Conservation (phyloP, 2,113 vertebrate species). For the Atlantisia rogersi region DNA sequence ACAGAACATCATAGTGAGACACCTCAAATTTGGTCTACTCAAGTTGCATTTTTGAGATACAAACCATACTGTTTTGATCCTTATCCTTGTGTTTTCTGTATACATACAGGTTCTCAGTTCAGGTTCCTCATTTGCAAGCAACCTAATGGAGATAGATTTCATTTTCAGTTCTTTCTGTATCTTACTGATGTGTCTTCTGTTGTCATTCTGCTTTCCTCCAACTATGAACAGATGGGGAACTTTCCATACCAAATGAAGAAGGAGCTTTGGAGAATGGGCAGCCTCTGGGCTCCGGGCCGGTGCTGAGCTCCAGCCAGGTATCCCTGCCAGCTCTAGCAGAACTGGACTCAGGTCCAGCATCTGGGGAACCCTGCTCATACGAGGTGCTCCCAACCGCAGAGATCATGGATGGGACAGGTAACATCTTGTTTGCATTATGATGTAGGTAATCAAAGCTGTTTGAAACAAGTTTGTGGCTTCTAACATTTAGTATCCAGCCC, state of each 20-base stretch:
- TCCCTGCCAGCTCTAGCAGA: slow-evolving; percentile 81
- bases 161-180: not conserved
- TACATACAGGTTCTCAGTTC: not conserved
- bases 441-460: not conserved
- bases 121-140: not conserved
- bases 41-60: not conserved
- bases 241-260: slow-evolving; percentile 84
- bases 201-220: slow-evolving; percentile 1
- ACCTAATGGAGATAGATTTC: not conserved
- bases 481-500: not conserved
- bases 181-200: not conserved
- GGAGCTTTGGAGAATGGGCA: slow-evolving; percentile 87
- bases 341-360: slow-evolving; percentile 77
- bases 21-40: not conserved
- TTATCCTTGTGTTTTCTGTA: not conserved
- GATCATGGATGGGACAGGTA: slow-evolving; percentile 92
- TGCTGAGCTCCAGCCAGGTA: slow-evolving; percentile 77
- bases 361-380: slow-evolving; percentile 78
- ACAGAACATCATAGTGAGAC: not conserved
- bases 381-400: slow-evolving; percentile 82
- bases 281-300: slow-evolving; percentile 78
- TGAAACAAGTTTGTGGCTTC: not conserved
- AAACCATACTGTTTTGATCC: not conserved
- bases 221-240: slow-evolving; percentile 79
- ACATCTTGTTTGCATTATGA: not conserved